phyloP scores from a whole-genome alignment of 1,140 invertebrate species.

The Heliconius himera region DNA sequence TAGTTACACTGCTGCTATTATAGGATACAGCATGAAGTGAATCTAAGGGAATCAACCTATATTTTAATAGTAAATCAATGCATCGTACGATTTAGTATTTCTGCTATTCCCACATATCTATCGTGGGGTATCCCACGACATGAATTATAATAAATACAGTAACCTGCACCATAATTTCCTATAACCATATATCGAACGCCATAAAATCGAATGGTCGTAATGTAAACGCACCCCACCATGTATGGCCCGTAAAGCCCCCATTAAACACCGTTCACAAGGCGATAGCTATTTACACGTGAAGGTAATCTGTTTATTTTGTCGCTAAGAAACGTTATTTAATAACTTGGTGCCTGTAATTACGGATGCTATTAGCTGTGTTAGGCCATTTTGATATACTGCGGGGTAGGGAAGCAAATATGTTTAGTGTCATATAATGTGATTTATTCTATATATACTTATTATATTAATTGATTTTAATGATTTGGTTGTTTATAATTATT shows the following conservation, averaged over 20 bases:
- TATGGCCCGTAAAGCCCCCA: slow-evolving; percentile 31
- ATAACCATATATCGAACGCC: slow-evolving; percentile 5
- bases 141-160: background rate
- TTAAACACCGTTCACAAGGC: slow-evolving; percentile 36
- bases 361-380: slow-evolving; percentile 40
- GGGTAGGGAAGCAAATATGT: background rate
- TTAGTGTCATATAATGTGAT: background rate
- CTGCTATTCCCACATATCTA: too few relatives aligned
- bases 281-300: slow-evolving; percentile 38
- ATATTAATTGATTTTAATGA: background rate
- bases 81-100: too few relatives aligned
- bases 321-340: slow-evolving; percentile 44
- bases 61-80: too few relatives aligned
- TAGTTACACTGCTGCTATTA: too few relatives aligned
- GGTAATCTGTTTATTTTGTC: slow-evolving; percentile 45
- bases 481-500: background rate
- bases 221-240: slow-evolving; percentile 27
- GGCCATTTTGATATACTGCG: slow-evolving; percentile 18
- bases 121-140: background rate
- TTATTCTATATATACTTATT: background rate
- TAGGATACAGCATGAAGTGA: too few relatives aligned
- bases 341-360: slow-evolving; percentile 40
- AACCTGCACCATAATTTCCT: background rate
- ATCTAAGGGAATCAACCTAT: too few relatives aligned
- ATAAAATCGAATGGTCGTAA: slow-evolving; percentile 24